Base-by-base conservation (phyloP, 64 coral and sea anemone genomes). In the Porites lutea region DNA sequence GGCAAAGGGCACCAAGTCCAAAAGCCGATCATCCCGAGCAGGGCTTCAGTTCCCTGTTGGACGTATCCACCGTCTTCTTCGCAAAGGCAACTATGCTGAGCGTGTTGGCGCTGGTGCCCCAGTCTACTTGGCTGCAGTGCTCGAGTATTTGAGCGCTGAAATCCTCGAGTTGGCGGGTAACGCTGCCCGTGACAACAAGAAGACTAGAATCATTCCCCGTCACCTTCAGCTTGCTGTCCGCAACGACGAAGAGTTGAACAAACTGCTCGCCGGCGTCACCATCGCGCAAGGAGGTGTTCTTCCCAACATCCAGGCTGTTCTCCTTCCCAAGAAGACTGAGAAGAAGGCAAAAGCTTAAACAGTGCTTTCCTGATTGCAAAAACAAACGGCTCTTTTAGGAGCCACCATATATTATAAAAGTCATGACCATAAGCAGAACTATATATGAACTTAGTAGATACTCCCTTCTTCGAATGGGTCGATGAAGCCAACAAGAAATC, bases 1-100 rank as follows among this genome's bases (percentile, higher is more conserved):
- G 72, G 86, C 92, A 0, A 94, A 94, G 58, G 92, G 92, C 82
- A 81, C 45, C 13, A 94, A 94, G 44, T 94, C 92, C 0, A 94
- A 94, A 66, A 89, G 55, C 22, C 92, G 92, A 52, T 94, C 92
- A 75, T 83, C 77, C 22, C 86, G 92, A 52, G 92, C 92, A 55
- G 92, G 92, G 21, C 68, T 71, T 71, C 68, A 71, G 68, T 71
- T 71, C 68, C 68, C 68, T 27, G 68, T 71, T 71, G 68, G 68
- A 43, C 68, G 68, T 71, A 71, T 71, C 68, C 68, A 71, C 9
- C 68, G 68, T 71, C 68, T 71, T 71, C 68, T 71, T 27, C 68
- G 68, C 68, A 71, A 71, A 71, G 68, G 68, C 22, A 71, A 71
- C 68, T 71, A 71, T 11, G 68, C 5, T 9, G 68, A 71, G 22